phyloP scores from a whole-genome alignment of 2,888 invertebrate genomes.

The Uloborus plumipes region DNA sequence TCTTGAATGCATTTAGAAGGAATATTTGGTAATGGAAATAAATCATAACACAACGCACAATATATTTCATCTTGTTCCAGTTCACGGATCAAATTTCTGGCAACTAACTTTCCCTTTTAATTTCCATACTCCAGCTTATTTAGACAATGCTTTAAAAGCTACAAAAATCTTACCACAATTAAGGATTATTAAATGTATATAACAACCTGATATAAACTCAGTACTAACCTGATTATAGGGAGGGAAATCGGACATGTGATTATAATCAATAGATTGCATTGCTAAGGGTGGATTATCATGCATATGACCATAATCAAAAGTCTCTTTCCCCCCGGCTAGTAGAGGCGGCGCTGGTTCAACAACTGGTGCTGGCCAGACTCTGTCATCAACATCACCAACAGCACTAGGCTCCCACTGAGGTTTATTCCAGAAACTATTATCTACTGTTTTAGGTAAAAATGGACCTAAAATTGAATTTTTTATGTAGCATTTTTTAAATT shows the following conservation, averaged over 20 bases:
- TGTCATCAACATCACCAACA: slow-evolving; percentile 57
- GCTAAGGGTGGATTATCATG: slow-evolving; percentile 66
- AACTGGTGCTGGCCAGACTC: slow-evolving; percentile 59
- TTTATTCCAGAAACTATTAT: slow-evolving; percentile 34
- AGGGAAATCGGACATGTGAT: slow-evolving; percentile 68
- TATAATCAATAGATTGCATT: slow-evolving; percentile 69
- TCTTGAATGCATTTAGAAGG: too few species aligned
- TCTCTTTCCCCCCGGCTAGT: slow-evolving; percentile 62
- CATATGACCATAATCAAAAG: slow-evolving; percentile 67
- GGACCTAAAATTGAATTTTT: slow-evolving; percentile 8
- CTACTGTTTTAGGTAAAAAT: slow-evolving; percentile 19
- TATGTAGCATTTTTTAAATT: neutral
- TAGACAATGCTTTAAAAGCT: neutral
- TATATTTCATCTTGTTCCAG: too few species aligned
- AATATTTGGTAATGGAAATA: too few species aligned
- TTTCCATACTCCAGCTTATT: too few species aligned
- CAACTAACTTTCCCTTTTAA: too few species aligned
- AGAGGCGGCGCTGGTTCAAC: slow-evolving; percentile 17
- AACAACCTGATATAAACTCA: neutral
- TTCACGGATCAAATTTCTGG: too few species aligned
- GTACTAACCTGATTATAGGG: slow-evolving; percentile 65
- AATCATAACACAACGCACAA: too few species aligned
- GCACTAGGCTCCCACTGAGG: slow-evolving; percentile 47
- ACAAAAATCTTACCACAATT: neutral
- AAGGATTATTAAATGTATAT: neutral